Percentiles rank a stretch among this genome's conserved stretches.
Evolutionary conservation across 2,888 invertebrate species (phyloP).

Genomic region (Scaptomyza caliginosa): DNA sequence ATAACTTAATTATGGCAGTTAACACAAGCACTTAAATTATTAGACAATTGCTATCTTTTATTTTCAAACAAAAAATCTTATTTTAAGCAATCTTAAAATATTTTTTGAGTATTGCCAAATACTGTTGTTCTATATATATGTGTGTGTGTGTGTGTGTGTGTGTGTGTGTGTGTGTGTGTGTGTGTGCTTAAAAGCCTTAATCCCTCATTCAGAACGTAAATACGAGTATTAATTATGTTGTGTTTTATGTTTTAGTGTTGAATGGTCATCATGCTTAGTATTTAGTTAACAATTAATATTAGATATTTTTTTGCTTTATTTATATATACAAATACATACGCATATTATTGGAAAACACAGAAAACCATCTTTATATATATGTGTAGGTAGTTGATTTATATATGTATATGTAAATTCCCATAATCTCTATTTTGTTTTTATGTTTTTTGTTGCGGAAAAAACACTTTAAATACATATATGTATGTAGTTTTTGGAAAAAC

Average conservation of each 20-base stretch:
- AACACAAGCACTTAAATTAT: slow-evolving; percentile 69
- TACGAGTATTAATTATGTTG: slow-evolving; percentile 4
- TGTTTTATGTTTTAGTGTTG: slow-evolving; percentile 19
- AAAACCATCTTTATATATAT: slow-evolving; percentile 68
- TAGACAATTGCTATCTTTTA: slow-evolving; percentile 19
- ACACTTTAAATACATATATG: slow-evolving; percentile 41
- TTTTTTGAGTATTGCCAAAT: slow-evolving; percentile 56
- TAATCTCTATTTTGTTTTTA: slow-evolving; percentile 8
- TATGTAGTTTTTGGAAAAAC: slow-evolving; percentile 54
- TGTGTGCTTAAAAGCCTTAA: slow-evolving; percentile 8
- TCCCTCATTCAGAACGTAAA: slow-evolving; percentile 1
- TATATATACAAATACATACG: slow-evolving; percentile 53
- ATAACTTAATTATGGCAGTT: slow-evolving; percentile 69
- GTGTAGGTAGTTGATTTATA: slow-evolving; percentile 38
- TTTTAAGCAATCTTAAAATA: slow-evolving; percentile 36
- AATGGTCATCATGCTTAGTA: slow-evolving; percentile 74
- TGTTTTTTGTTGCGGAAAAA: slow-evolving; percentile 29
- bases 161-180: background rate
- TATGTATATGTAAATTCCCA: slow-evolving; percentile 38
- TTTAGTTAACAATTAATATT: slow-evolving; percentile 73
- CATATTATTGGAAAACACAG: slow-evolving; percentile 72
- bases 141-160: slow-evolving; percentile 8
- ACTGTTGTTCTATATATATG: slow-evolving; percentile 53
- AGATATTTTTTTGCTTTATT: slow-evolving; percentile 23
- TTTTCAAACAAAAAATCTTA: slow-evolving; percentile 2